Percentiles rank a stretch among this genome's conserved stretches.
phyloP scores from a whole-genome alignment of 2,888 invertebrate species.

The Tortricodes alternella region DNA sequence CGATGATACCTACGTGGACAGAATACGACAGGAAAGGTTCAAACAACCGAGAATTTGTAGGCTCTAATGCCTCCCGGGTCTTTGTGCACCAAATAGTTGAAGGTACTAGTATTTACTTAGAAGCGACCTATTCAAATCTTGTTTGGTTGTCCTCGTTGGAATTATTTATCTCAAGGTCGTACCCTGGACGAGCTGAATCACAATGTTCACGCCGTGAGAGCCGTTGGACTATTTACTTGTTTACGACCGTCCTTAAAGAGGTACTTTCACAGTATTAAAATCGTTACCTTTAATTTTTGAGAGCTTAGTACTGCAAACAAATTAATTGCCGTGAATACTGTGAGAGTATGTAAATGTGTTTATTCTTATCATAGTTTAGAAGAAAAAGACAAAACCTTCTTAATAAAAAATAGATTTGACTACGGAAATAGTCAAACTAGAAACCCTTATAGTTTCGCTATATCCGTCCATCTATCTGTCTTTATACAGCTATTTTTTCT shows the following conservation, averaged over 20 bases:
- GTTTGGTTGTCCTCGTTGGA: constrained; percentile 24
- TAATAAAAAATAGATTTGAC: no score
- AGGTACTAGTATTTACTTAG: constrained; percentile 29
- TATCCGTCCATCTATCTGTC: no score
- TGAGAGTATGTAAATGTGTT: no score
- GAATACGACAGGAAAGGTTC: constrained; percentile 57
- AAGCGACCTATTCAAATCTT: constrained; percentile 31
- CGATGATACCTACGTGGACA: constrained; percentile 48
- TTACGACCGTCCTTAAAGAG: constrained; percentile 23
- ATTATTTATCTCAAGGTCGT: constrained; percentile 29
- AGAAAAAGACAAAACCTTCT: background rate
- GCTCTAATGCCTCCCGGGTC: constrained; percentile 39
- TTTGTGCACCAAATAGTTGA: constrained; percentile 28
- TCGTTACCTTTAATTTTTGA: constrained; percentile 8
- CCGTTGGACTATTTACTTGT: constrained; percentile 22
- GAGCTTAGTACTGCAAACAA: constrained; percentile 2
- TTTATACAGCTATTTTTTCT: no score
- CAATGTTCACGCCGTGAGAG: constrained; percentile 23
- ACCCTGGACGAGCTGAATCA: constrained; percentile 20
- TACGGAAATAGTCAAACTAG: background rate
- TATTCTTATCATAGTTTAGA: no score
- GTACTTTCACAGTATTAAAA: constrained; percentile 12
- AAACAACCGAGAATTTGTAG: constrained; percentile 41
- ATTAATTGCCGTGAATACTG: no score
- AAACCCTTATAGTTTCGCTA: background rate